Percentiles rank a stretch among this genome's conserved stretches.
Evolutionary conservation across 2,113 vertebrate genomes (phyloP).

Genomic region (Arenaria interpres): DNA sequence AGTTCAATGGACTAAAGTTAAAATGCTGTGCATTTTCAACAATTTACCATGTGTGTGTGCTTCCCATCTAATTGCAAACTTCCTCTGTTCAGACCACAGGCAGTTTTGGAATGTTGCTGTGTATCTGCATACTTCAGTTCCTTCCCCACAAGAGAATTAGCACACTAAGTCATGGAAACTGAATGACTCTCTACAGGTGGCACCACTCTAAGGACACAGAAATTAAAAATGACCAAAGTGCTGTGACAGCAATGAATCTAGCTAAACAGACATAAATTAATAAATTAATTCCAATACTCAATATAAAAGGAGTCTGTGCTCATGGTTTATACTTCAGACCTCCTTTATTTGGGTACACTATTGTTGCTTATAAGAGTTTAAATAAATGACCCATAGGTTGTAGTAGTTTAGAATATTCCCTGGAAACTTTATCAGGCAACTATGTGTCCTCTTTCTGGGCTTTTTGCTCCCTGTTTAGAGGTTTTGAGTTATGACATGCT

Average conservation of each 20-base stretch:
- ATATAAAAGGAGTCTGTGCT: not conserved
- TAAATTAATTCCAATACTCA: not conserved
- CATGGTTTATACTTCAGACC: not conserved
- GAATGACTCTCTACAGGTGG: not conserved
- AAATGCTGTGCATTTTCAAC: not conserved
- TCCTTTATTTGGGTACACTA: not conserved
- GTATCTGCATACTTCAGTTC: not conserved
- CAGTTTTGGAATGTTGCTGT: not conserved
- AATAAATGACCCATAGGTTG: not conserved
- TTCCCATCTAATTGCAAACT: not conserved
- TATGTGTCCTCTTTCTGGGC: not conserved
- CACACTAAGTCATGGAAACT: not conserved
- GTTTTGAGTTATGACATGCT: not conserved
- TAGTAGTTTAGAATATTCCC: not conserved
- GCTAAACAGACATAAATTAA: not conserved
- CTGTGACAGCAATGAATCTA: not conserved
- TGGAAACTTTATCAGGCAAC: not conserved
- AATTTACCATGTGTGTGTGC: not conserved
- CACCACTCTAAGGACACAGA: not conserved
- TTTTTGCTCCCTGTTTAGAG: not conserved
- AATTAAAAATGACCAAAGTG: not conserved
- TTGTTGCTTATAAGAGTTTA: not conserved
- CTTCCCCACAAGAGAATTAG: not conserved
- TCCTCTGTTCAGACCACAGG: not conserved
- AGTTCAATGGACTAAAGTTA: not conserved